Evolutionary conservation across 2,888 invertebrate species (phyloP).

Genomic region (Polydrusus cervinus): DNA sequence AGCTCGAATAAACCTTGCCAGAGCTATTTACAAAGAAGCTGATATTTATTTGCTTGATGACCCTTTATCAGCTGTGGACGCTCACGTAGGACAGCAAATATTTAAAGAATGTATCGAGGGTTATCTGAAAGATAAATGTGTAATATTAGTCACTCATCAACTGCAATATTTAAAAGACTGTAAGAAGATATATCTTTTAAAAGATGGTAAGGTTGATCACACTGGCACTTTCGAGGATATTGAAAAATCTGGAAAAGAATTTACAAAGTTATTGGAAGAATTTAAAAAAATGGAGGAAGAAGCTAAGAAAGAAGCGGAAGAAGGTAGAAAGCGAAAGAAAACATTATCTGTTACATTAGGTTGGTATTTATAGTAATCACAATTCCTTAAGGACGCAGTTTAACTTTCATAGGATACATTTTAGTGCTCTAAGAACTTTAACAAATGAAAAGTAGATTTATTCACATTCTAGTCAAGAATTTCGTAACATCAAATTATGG

Average conservation of each 20-base stretch:
- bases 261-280: slow-evolving; percentile 73
- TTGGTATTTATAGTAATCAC: slow-evolving; percentile 63
- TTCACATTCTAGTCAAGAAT: too few relatives aligned
- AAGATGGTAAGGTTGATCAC: slow-evolving; percentile 74
- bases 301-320: slow-evolving; percentile 28
- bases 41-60: slow-evolving; percentile 92
- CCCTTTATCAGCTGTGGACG: slow-evolving; percentile 91
- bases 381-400: too few relatives aligned
- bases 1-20: slow-evolving; percentile 88
- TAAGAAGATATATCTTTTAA: slow-evolving; percentile 74
- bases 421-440: too few relatives aligned
- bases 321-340: slow-evolving; percentile 6
- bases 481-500: too few relatives aligned
- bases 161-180: slow-evolving; percentile 77
- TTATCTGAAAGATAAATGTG: slow-evolving; percentile 77
- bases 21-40: slow-evolving; percentile 87
- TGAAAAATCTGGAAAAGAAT: slow-evolving; percentile 81
- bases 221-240: slow-evolving; percentile 81
- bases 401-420: too few relatives aligned
- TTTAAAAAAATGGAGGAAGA: slow-evolving; percentile 49
- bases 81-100: slow-evolving; percentile 88
- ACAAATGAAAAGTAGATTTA: too few relatives aligned
- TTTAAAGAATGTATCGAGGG: slow-evolving; percentile 84
- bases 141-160: slow-evolving; percentile 84
- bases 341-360: background rate